phyloP scores from a whole-genome alignment of 2,888 invertebrate genomes.

The Saturnia pavonia region DNA sequence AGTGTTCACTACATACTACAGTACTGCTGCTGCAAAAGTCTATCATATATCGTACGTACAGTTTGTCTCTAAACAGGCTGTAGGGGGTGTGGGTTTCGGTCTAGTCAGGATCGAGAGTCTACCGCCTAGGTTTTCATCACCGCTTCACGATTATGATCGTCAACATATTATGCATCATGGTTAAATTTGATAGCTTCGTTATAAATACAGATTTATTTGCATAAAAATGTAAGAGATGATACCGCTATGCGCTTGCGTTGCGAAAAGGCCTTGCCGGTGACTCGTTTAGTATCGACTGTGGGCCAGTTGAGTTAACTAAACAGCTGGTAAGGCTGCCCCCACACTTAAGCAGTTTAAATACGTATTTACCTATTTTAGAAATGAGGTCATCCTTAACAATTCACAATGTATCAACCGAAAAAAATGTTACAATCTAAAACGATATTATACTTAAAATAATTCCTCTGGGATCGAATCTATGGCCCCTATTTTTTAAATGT shows the following conservation, averaged over 20 bases:
- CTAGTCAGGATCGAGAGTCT: no score
- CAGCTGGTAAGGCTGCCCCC: neutral
- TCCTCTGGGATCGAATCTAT: no score
- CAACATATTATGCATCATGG: conserved; percentile 27
- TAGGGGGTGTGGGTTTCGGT: neutral
- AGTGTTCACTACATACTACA: no score
- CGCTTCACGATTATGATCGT: neutral
- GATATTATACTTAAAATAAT: no score
- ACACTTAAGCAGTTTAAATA: neutral
- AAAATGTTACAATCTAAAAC: no score
- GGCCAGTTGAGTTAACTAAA: neutral
- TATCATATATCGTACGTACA: no score
- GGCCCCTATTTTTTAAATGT: no score
- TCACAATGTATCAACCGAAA: no score
- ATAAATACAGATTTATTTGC: conserved; percentile 27
- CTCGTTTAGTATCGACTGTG: conserved; percentile 22
- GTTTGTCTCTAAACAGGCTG: no score
- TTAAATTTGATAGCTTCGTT: conserved; percentile 29
- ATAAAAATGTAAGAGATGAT: conserved; percentile 31
- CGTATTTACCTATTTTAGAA: no score
- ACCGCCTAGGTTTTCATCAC: neutral
- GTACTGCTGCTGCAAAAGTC: no score
- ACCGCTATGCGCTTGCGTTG: conserved; percentile 13
- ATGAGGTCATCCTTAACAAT: no score
- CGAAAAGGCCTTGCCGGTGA: conserved; percentile 23